Evolutionary conservation across 2,888 invertebrate genomes (phyloP).

Genomic region (Antheraea assamensis): DNA sequence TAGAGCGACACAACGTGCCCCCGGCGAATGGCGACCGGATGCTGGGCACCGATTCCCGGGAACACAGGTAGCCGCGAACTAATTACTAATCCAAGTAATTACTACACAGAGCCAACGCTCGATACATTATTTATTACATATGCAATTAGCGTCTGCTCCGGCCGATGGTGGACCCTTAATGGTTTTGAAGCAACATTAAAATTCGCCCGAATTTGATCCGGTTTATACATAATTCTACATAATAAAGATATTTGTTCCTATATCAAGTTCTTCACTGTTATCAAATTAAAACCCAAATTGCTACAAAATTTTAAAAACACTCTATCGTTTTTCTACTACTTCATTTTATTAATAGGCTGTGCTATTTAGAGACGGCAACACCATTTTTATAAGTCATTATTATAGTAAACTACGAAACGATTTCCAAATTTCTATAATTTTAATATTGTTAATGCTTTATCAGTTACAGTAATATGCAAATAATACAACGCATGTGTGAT

Average conservation of each 20-base stretch:
- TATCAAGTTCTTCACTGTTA: background rate
- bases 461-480: no score
- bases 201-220: background rate
- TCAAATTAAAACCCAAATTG: background rate
- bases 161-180: slow-evolving; percentile 10
- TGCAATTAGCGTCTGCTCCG: slow-evolving; percentile 38
- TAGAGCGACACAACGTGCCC: slow-evolving; percentile 35
- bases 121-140: slow-evolving; percentile 46
- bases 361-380: no score
- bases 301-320: background rate
- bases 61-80: slow-evolving; percentile 74
- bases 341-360: no score
- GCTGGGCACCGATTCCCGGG: slow-evolving; percentile 48
- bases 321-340: no score
- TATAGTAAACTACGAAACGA: no score
- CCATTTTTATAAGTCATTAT: no score
- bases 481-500: no score
- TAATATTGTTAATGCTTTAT: no score
- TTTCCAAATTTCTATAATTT: no score
- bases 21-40: slow-evolving; percentile 45
- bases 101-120: slow-evolving; percentile 45
- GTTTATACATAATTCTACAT: background rate
- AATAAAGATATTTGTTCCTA: background rate
- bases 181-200: slow-evolving; percentile 17
- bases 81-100: slow-evolving; percentile 72